Conservation (phyloP, 2,113 vertebrate genomes). For the Phasianus colchicus region DNA sequence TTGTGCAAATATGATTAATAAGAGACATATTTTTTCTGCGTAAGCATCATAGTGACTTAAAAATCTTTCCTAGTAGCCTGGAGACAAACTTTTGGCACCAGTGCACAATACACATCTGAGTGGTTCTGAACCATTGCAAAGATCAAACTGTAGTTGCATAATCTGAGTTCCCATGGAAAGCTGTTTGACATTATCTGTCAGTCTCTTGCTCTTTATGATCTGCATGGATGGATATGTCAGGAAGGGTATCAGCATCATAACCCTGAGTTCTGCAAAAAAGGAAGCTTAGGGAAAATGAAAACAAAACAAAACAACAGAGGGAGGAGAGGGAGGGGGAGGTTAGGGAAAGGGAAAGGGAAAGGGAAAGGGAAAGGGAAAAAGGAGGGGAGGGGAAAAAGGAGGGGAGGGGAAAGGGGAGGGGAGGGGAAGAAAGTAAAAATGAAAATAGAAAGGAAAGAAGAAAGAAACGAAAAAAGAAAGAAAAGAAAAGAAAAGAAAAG, state of each 20-base stretch:
- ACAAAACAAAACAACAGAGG: too few relatives aligned
- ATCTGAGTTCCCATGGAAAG: slow-evolving; percentile 13
- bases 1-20: slow-evolving; percentile 77
- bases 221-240: slow-evolving; percentile 10
- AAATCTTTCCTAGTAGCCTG: slow-evolving; percentile 55
- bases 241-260: background rate
- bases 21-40: slow-evolving; percentile 61
- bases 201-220: slow-evolving; percentile 28
- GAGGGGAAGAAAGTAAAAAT: too few relatives aligned
- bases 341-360: background rate
- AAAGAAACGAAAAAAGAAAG: too few relatives aligned
- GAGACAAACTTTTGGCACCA: slow-evolving; percentile 52
- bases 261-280: background rate
- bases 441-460: too few relatives aligned
- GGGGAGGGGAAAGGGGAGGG: too few relatives aligned
- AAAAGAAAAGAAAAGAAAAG: too few relatives aligned
- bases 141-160: slow-evolving; percentile 18
- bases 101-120: slow-evolving; percentile 13
- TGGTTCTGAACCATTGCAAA: slow-evolving; percentile 17
- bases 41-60: slow-evolving; percentile 52
- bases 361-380: too few relatives aligned
- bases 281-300: background rate
- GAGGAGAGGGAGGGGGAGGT: too few relatives aligned
- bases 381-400: too few relatives aligned
- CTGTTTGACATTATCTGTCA: slow-evolving; percentile 36